Evolutionary conservation across 1,140 invertebrate species (phyloP).

Genomic region (Mercenaria mercenaria): DNA sequence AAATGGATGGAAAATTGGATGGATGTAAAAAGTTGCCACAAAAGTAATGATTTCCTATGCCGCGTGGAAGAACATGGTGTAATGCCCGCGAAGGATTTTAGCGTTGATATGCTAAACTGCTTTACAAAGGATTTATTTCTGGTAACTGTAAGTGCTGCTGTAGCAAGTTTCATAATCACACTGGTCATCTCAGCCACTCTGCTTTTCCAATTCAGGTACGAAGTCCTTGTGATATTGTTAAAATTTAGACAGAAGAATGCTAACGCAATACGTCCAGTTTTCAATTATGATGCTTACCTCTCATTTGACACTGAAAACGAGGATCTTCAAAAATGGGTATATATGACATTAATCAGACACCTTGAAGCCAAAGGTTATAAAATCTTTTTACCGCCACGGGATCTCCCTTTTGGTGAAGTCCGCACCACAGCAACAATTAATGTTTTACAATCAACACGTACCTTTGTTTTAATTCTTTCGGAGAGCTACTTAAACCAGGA

Average conservation of each 20-base stretch:
- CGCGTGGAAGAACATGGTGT: not conserved
- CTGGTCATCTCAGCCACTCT: not conserved
- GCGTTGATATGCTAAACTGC: slow-evolving; percentile 11
- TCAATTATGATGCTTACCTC: slow-evolving; percentile 14
- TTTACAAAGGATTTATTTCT: not conserved
- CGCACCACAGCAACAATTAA: not conserved
- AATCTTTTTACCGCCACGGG: not conserved
- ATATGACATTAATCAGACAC: not conserved
- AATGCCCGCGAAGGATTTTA: not conserved
- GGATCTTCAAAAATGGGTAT: slow-evolving; percentile 37
- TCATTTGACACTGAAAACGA: slow-evolving; percentile 40
- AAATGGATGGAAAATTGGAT: slow-evolving; percentile 48
- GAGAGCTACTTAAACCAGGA: slow-evolving; percentile 36
- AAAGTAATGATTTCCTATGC: not conserved
- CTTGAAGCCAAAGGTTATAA: slow-evolving; percentile 10
- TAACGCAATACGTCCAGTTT: not conserved
- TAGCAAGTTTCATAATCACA: not conserved
- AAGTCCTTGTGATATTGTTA: slow-evolving; percentile 1
- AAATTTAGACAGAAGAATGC: slow-evolving; percentile 3
- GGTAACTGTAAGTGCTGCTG: not conserved
- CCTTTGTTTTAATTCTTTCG: slow-evolving; percentile 36
- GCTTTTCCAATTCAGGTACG: slow-evolving; percentile 4
- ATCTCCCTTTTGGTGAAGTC: slow-evolving; percentile 18
- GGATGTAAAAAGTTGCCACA: not conserved
- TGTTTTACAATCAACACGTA: not conserved